phyloP scores from a whole-genome alignment of 2,113 vertebrate species.

The Ctenomys sociabilis region DNA sequence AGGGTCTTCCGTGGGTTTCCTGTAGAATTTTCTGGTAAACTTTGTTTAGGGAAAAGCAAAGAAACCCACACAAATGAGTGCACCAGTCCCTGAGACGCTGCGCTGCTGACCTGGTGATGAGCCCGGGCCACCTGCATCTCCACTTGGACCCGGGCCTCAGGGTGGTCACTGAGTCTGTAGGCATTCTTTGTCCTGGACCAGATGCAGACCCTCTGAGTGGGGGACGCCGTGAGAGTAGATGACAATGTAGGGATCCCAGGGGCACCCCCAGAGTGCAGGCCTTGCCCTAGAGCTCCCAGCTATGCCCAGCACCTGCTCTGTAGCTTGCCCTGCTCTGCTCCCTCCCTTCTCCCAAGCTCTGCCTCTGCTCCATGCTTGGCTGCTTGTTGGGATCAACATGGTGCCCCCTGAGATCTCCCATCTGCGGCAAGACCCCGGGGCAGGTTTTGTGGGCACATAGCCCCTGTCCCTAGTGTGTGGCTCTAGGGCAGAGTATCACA shows the following conservation, averaged over 20 bases:
- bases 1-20: no score
- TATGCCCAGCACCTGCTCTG: no score
- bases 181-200: background rate
- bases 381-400: no score
- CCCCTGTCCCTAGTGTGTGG: no score
- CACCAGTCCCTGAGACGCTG: background rate
- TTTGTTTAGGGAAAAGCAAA: background rate
- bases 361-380: no score
- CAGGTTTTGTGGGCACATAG: background rate
- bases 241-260: background rate
- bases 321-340: background rate
- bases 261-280: background rate
- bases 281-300: background rate
- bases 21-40: background rate
- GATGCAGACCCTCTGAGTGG: background rate
- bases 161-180: background rate
- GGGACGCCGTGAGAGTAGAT: background rate
- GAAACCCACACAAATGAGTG: background rate
- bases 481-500: no score
- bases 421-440: background rate
- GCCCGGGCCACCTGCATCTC: background rate
- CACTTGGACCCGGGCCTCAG: background rate
- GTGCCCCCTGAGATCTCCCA: background rate
- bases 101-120: background rate
- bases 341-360: background rate